phyloP scores from a whole-genome alignment of 2,888 invertebrate species.

The Philopedon plagiatum region DNA sequence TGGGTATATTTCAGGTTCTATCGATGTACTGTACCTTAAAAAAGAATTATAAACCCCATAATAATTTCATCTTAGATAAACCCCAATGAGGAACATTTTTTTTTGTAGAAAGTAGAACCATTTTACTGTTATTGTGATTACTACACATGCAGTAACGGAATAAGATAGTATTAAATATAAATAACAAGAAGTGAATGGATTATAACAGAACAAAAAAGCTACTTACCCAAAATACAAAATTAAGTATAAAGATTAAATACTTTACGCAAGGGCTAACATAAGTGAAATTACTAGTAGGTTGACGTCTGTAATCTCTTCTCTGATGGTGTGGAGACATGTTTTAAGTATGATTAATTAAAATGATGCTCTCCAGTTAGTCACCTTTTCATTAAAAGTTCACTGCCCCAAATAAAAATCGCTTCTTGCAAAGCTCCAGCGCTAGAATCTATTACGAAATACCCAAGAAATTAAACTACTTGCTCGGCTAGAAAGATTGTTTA shows the following conservation, averaged over 20 bases:
- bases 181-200: neutral
- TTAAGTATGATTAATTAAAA: neutral
- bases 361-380: constrained; percentile 18
- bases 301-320: constrained; percentile 70
- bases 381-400: constrained; percentile 28
- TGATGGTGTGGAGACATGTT: constrained; percentile 61
- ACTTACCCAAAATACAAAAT: constrained; percentile 93
- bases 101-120: no score
- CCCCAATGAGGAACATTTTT: no score
- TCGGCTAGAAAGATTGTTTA: constrained; percentile 19
- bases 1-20: no score
- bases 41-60: no score
- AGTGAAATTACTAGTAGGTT: constrained; percentile 76
- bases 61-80: no score
- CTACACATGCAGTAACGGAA: no score
- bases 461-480: constrained; percentile 2
- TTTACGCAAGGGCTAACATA: constrained; percentile 91
- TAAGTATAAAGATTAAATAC: constrained; percentile 90
- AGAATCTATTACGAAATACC: neutral
- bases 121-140: no score
- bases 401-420: constrained; percentile 8
- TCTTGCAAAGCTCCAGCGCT: neutral
- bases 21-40: no score
- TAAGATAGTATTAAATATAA: neutral
- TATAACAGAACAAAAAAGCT: neutral